A percentile compares a stretch with the other conserved stretches of the same genome.
These are phyloP conservation scores for Enteromius paludinosus DNA, from an alignment of 2,797 vertebrate genomes.

Conservation along the genomic window DNA sequence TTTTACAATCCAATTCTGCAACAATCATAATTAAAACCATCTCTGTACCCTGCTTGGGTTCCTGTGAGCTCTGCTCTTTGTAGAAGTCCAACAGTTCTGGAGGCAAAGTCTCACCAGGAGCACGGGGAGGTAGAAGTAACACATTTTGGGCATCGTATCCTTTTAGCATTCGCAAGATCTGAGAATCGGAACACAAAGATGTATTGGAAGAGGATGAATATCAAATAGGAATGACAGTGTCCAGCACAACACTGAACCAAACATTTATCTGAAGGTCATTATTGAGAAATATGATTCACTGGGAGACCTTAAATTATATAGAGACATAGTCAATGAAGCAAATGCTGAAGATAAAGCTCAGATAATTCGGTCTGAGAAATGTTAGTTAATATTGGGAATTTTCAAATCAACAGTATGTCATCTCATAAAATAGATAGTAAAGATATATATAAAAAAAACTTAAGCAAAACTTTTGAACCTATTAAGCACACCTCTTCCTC, in stretches of 20 bases:
- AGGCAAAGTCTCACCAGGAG: conserved; percentile 82
- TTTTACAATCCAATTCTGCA: neutral
- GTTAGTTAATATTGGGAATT: neutral
- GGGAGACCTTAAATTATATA: neutral
- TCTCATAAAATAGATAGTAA: neutral
- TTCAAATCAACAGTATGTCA: neutral
- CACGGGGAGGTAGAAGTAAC: conserved; percentile 84
- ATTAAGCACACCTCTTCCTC: conserved; percentile 85
- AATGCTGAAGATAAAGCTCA: neutral
- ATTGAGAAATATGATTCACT: neutral
- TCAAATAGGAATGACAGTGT: neutral
- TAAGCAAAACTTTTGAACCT: neutral
- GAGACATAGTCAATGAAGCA: neutral
- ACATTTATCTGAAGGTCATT: neutral
- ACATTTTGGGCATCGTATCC: conserved; percentile 79
- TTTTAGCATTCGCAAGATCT: conserved; percentile 83
- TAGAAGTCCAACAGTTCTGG: conserved; percentile 83
- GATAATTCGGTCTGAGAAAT: neutral
- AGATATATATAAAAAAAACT: neutral
- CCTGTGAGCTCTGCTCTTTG: conserved; percentile 68
- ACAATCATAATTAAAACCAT: neutral
- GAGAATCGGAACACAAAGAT: neutral
- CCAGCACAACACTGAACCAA: neutral
- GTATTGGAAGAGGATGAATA: neutral
- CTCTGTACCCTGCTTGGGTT: conserved; percentile 60